Percentiles rank a stretch among this genome's conserved stretches.
These are phyloP conservation scores for Gambusia affinis DNA, from an alignment of 2,113 vertebrate species.

Conservation along the genomic window DNA sequence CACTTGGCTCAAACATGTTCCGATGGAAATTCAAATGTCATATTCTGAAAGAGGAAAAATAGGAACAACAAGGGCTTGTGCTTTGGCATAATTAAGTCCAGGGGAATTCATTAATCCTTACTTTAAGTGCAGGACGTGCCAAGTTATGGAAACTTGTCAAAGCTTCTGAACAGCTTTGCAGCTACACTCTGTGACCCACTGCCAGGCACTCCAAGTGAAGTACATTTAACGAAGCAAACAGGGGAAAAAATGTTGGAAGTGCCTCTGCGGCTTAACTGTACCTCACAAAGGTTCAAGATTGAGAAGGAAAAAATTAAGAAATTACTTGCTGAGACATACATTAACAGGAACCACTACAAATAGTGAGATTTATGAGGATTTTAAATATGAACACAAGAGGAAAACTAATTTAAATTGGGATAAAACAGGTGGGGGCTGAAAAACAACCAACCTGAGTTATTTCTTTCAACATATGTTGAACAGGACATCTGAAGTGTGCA, in stretches of 20 bases:
- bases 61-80: slow-evolving; percentile 53
- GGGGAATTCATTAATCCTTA: slow-evolving; percentile 68
- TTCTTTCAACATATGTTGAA: slow-evolving; percentile 39
- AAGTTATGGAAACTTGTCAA: slow-evolving; percentile 52
- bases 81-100: slow-evolving; percentile 52
- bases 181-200: slow-evolving; percentile 17
- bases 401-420: slow-evolving; percentile 9
- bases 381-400: too few relatives aligned
- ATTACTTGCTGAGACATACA: neutral
- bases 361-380: too few relatives aligned
- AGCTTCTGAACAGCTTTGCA: slow-evolving; percentile 30
- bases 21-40: slow-evolving; percentile 66
- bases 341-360: too few relatives aligned
- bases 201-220: slow-evolving; percentile 21
- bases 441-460: slow-evolving; percentile 29
- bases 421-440: neutral
- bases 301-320: neutral
- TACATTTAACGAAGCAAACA: neutral
- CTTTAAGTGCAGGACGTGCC: slow-evolving; percentile 46
- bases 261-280: slow-evolving; percentile 3
- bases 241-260: slow-evolving; percentile 19
- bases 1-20: slow-evolving; percentile 28
- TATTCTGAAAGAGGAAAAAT: slow-evolving; percentile 46
- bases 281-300: neutral
- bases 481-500: slow-evolving; percentile 51